phyloP scores from a whole-genome alignment of 1,140 invertebrate genomes.

The Probaryconus sp. region DNA sequence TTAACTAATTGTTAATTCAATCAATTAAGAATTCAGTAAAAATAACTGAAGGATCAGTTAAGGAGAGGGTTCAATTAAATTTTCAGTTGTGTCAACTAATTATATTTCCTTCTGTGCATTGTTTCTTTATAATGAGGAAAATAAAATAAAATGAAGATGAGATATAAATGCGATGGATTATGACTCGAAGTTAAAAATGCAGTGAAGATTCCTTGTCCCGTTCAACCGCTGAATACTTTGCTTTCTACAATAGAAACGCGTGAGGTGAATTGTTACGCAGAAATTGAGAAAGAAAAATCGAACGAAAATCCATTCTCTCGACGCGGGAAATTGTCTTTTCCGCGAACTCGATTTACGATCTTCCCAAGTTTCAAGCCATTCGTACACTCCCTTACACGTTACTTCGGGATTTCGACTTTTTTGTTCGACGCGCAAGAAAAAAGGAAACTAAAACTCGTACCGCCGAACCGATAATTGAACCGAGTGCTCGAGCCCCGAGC shows the following conservation, averaged over 20 bases:
- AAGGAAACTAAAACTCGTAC: constrained; percentile 59
- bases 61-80: no score
- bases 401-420: constrained; percentile 54
- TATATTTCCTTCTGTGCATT: no score
- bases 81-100: no score
- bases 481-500: constrained; percentile 61
- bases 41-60: no score
- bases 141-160: no score
- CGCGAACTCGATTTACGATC: constrained; percentile 63
- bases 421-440: constrained; percentile 52
- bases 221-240: no score
- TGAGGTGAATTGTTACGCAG: constrained; percentile 47
- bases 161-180: no score
- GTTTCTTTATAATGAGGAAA: no score
- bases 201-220: no score
- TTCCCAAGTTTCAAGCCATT: constrained; percentile 58
- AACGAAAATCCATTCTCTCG: constrained; percentile 58
- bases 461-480: constrained; percentile 70
- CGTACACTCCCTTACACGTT: constrained; percentile 60
- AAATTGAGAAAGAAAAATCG: constrained; percentile 56
- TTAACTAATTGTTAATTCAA: no score
- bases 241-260: constrained; percentile 11
- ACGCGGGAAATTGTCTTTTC: constrained; percentile 61
- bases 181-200: no score
- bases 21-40: no score